These are phyloP conservation scores for Prenolepis imparis DNA, from an alignment of 2,888 invertebrate genomes.

Conservation along the genomic window DNA sequence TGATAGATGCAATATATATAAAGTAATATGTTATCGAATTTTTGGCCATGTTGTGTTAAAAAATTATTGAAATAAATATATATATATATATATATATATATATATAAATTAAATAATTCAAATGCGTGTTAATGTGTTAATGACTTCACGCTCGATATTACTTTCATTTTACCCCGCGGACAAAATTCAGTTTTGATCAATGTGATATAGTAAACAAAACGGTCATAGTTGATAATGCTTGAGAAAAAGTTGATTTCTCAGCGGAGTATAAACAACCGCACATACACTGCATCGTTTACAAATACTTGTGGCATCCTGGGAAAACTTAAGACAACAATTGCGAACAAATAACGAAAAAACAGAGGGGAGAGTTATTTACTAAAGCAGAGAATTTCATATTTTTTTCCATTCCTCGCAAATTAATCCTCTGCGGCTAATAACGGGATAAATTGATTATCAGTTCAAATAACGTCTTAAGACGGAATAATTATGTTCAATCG, in stretches of 20 bases:
- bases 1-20: neutral
- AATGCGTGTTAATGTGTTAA: conserved; percentile 28
- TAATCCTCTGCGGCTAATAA: neutral
- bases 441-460: neutral
- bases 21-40: conserved; percentile 36
- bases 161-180: neutral
- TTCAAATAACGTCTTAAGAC: neutral
- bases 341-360: neutral
- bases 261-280: conserved; percentile 43
- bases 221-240: conserved; percentile 11
- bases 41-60: conserved; percentile 5
- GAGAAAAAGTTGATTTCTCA: conserved; percentile 62
- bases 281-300: conserved; percentile 26
- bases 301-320: conserved; percentile 52
- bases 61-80: neutral
- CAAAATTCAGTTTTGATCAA: conserved; percentile 1
- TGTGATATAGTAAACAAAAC: conserved; percentile 7
- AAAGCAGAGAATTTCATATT: neutral
- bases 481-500: neutral
- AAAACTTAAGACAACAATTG: conserved; percentile 23
- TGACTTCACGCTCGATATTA: neutral
- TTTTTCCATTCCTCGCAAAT: neutral
- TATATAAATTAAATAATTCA: conserved; percentile 1
- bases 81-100: conserved; percentile 1
- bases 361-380: neutral